Percentiles rank a stretch among this genome's conserved stretches.
These are phyloP conservation scores for Protonibea diacanthus DNA, from an alignment of 2,797 vertebrate species.

Conservation along the genomic window DNA sequence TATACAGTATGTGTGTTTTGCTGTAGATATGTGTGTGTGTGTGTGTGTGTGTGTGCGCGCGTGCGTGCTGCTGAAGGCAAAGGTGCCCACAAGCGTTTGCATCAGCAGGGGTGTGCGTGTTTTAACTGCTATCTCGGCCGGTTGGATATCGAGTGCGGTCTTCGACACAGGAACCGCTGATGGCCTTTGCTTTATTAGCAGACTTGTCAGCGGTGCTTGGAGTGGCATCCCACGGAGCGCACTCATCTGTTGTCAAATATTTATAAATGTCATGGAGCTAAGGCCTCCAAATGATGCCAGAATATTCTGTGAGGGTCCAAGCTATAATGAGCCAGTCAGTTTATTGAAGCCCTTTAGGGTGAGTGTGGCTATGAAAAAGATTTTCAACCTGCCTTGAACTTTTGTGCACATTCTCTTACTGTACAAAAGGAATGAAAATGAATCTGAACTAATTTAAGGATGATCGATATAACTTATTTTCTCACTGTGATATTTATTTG, in stretches of 20 bases:
- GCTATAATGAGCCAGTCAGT: slow-evolving; percentile 54
- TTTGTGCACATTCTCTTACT: slow-evolving; percentile 4
- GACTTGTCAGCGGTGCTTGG: slow-evolving; percentile 56
- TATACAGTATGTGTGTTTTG: background rate
- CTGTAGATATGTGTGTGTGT: background rate
- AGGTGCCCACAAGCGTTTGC: slow-evolving; percentile 2
- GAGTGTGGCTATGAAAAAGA: slow-evolving; percentile 9
- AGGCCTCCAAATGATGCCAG: slow-evolving; percentile 61
- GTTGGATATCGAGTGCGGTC: slow-evolving; percentile 43
- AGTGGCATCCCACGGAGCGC: slow-evolving; percentile 66
- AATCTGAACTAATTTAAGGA: background rate
- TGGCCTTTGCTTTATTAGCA: slow-evolving; percentile 71
- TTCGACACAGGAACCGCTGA: slow-evolving; percentile 17
- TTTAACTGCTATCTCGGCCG: slow-evolving; percentile 31
- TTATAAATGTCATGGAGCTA: slow-evolving; percentile 76
- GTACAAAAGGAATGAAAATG: slow-evolving; percentile 1
- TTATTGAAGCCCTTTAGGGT: slow-evolving; percentile 26
- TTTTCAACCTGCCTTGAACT: slow-evolving; percentile 17
- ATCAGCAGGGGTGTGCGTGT: slow-evolving; percentile 40
- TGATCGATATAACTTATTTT: background rate
- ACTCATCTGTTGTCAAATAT: slow-evolving; percentile 80
- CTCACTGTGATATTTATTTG: background rate
- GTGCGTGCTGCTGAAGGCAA: background rate
- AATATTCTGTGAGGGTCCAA: slow-evolving; percentile 36
- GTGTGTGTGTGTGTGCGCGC: background rate